Evolutionary conservation across 2,113 vertebrate genomes (phyloP).

Genomic region (Oceanites oceanicus): DNA sequence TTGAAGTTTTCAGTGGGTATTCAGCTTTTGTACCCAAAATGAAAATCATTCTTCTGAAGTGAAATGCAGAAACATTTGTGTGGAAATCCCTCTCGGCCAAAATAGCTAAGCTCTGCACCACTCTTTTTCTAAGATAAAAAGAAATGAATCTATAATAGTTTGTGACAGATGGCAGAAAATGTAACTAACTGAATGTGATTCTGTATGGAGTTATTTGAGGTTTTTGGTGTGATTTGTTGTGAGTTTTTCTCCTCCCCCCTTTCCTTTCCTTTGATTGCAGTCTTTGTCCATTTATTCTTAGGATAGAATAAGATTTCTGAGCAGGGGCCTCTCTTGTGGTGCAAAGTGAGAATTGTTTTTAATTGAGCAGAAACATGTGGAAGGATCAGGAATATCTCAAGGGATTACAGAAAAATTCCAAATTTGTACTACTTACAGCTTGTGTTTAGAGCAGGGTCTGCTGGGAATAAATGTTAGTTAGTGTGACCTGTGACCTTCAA

Average conservation of each 20-base stretch:
- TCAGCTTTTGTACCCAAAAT: conserved; percentile 17
- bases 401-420: conserved; percentile 94
- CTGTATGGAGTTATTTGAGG: conserved; percentile 75
- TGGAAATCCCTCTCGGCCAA: conserved; percentile 51
- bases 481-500: conserved; percentile 96
- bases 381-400: conserved; percentile 98
- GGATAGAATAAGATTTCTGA: conserved; percentile 74
- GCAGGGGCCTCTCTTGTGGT: conserved; percentile 76
- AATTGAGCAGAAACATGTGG: conserved; percentile 99
- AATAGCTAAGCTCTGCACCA: conserved; percentile 57
- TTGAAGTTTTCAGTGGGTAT: not conserved
- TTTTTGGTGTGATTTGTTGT: conserved; percentile 75
- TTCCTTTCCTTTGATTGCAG: conserved; percentile 71
- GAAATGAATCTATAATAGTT: conserved; percentile 54
- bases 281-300: conserved; percentile 78
- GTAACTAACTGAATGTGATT: conserved; percentile 73
- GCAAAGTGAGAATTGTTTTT: conserved; percentile 91
- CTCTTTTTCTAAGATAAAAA: conserved; percentile 51
- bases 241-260: conserved; percentile 71
- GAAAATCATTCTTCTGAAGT: conserved; percentile 23
- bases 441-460: conserved; percentile 95
- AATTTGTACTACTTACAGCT: conserved; percentile 94
- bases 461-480: conserved; percentile 99
- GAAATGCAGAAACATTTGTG: conserved; percentile 48
- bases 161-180: conserved; percentile 65